phyloP scores from a whole-genome alignment of 2,888 invertebrate genomes.

The Schizaphis graminum region DNA sequence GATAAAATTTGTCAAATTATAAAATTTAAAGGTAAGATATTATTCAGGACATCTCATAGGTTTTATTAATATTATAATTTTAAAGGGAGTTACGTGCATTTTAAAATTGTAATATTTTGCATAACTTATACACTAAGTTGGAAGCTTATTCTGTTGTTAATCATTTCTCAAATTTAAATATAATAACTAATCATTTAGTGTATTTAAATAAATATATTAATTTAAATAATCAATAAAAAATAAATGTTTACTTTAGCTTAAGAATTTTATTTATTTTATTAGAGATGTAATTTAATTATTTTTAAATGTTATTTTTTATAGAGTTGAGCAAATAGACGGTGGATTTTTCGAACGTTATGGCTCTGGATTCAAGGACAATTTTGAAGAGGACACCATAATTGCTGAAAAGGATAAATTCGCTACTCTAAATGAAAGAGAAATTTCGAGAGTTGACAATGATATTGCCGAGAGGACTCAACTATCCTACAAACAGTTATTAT shows the following conservation, averaged over 20 bases:
- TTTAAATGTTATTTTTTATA: slow-evolving; percentile 70
- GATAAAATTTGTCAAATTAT: too few relatives aligned
- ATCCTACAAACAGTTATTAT: slow-evolving; percentile 43
- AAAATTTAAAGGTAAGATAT: too few relatives aligned
- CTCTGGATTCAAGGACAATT: slow-evolving; percentile 74
- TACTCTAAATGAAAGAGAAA: slow-evolving; percentile 69
- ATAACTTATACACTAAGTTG: background rate
- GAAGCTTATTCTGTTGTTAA: too few relatives aligned
- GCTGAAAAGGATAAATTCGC: slow-evolving; percentile 69
- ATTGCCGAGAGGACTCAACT: slow-evolving; percentile 48
- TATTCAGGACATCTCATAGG: too few relatives aligned
- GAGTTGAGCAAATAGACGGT: slow-evolving; percentile 85
- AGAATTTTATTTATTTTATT: background rate
- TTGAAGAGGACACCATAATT: slow-evolving; percentile 71
- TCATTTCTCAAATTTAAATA: background rate
- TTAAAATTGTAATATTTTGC: too few relatives aligned
- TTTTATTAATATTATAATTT: too few relatives aligned
- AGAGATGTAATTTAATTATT: background rate
- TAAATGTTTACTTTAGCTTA: background rate
- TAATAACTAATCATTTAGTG: background rate
- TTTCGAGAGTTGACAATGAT: slow-evolving; percentile 66
- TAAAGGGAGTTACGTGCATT: too few relatives aligned
- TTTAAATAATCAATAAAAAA: background rate
- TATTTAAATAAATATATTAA: background rate
- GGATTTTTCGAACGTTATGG: slow-evolving; percentile 89